Conservation (phyloP, 1,140 invertebrate genomes). For the Dendrolimus kikuchii region DNA sequence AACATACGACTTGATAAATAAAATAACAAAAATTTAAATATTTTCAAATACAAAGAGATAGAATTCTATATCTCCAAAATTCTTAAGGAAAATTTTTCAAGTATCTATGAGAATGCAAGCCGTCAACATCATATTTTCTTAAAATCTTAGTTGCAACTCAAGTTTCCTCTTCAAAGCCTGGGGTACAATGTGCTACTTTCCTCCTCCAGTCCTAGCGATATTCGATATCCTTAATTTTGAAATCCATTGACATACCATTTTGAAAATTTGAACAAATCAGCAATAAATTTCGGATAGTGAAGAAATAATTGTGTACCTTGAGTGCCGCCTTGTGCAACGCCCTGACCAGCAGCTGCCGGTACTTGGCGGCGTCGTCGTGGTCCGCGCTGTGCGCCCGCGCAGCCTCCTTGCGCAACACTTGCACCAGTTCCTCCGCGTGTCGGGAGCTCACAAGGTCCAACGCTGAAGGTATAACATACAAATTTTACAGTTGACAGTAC, state of each 20-base stretch:
- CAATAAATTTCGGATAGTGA: not conserved
- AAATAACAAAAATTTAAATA: too few relatives aligned
- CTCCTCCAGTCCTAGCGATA: too few relatives aligned
- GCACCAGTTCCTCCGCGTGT: constrained; percentile 97
- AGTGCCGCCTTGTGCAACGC: constrained; percentile 96
- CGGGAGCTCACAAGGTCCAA: constrained; percentile 95
- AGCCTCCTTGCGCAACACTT: constrained; percentile 95
- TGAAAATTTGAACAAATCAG: not conserved
- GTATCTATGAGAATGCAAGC: too few relatives aligned
- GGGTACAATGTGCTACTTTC: too few relatives aligned
- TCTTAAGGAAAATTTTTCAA: too few relatives aligned
- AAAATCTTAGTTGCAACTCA: too few relatives aligned
- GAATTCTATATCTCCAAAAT: too few relatives aligned
- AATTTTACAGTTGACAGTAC: not conserved
- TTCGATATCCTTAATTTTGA: too few relatives aligned
- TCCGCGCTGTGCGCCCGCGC: constrained; percentile 93
- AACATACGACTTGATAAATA: too few relatives aligned
- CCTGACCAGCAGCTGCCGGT: constrained; percentile 94
- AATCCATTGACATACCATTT: not conserved
- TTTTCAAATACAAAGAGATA: too few relatives aligned
- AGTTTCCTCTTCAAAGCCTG: too few relatives aligned
- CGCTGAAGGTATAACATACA: constrained; percentile 58
- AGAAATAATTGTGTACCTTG: constrained; percentile 71
- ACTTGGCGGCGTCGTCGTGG: constrained; percentile 96
- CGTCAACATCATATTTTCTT: too few relatives aligned